A percentile compares a stretch with the other conserved stretches of the same genome.
These are phyloP conservation scores for Oceanodroma tethys DNA, from an alignment of 2,113 vertebrate species.

Conservation along the genomic window DNA sequence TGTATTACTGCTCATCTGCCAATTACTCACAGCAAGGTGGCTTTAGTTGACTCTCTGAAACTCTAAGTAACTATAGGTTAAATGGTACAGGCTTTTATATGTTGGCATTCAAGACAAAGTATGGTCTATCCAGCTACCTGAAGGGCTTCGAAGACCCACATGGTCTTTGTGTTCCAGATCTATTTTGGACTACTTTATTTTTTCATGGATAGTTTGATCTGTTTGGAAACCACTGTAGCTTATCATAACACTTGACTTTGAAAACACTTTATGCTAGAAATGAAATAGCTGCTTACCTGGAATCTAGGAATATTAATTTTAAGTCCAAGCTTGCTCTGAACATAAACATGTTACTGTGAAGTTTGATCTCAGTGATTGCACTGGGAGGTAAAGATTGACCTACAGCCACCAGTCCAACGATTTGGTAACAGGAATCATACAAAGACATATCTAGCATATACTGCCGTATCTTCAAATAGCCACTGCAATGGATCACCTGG, in stretches of 20 bases:
- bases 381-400: constrained; percentile 91
- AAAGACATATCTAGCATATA: constrained; percentile 87
- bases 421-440: constrained; percentile 91
- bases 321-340: constrained; percentile 92
- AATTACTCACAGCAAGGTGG: background rate
- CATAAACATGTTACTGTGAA: constrained; percentile 97
- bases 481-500: constrained; percentile 95
- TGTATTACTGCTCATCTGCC: background rate
- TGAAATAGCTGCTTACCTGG: constrained; percentile 77
- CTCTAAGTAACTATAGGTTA: background rate
- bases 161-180: background rate
- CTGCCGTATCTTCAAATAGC: constrained; percentile 91
- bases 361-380: constrained; percentile 93
- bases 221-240: background rate
- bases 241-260: background rate
- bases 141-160: background rate
- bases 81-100: background rate
- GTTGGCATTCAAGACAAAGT: background rate
- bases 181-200: background rate
- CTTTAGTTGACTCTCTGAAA: background rate
- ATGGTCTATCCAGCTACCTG: background rate
- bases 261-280: background rate
- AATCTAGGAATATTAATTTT: constrained; percentile 93
- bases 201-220: background rate
- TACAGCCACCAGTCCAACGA: constrained; percentile 89